These are phyloP conservation scores for Mola mola DNA, from an alignment of 2,113 vertebrate genomes.

Conservation along the genomic window DNA sequence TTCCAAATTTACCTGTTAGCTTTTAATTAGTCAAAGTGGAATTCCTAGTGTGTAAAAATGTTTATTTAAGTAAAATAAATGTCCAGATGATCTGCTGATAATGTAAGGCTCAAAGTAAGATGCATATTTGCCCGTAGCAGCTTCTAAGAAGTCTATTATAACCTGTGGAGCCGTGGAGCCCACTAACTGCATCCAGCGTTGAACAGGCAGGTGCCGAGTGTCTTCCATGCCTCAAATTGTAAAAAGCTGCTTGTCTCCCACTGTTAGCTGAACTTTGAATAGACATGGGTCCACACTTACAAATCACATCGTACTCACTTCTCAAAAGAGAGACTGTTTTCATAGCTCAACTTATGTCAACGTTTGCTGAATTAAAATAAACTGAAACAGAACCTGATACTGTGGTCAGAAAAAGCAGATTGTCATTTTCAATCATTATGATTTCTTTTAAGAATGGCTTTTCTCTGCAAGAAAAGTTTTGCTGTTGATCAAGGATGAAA, in stretches of 20 bases:
- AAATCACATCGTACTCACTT: constrained; percentile 12
- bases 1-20: no score
- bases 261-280: constrained; percentile 18
- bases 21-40: no score
- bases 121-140: not conserved
- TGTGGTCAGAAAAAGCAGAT: no score
- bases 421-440: no score
- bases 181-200: constrained; percentile 9
- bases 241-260: constrained; percentile 16
- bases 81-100: no score
- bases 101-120: not conserved
- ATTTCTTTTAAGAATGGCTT: constrained; percentile 3
- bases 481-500: constrained; percentile 19
- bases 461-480: constrained; percentile 6
- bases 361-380: no score
- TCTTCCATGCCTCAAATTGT: constrained; percentile 23
- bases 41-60: no score
- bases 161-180: constrained; percentile 3
- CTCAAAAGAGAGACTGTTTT: not conserved
- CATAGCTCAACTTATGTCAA: not conserved
- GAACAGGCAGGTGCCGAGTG: constrained; percentile 12
- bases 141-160: constrained; percentile 7
- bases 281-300: constrained; percentile 3
- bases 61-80: no score
- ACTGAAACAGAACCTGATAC: no score